Evolutionary conservation across 1,140 invertebrate species (phyloP), one percentile per base, ranked within the genome.

Genomic region (Gryllus bimaculatus): DNA sequence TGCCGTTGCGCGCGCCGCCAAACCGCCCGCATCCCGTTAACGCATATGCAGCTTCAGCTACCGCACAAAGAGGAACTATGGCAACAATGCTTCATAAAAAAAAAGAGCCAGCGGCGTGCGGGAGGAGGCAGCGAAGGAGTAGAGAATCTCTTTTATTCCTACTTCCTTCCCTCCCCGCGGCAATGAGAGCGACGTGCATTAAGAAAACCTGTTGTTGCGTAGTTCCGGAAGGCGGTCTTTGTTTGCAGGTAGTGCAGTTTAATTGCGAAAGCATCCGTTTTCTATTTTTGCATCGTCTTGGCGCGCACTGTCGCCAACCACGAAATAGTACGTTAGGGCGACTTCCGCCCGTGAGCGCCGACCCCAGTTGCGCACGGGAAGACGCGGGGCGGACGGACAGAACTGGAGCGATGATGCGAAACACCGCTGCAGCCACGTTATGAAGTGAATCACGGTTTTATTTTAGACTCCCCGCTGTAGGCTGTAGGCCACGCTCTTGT

Each of bases 101-200:
- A 66, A n/a, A n/a, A n/a, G n/a, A 7, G 54, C 26, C 26, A 39
- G 26, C 26, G 26, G 26, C 26, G 26, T 39, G 54, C 54, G 1
- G 18, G 54, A 66, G 54, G 54, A 66, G 18, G 18, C 26, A 39
- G 26, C 1, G 26, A 39, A 66, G 54, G 54, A 18, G 54, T 13
- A 66, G 54, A 66, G 54, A 66, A 18, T 66, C 54, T 66, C 54
- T 66, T 66, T 66, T 66, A 66, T 66, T 66, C 54, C 54, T 66
- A 10, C 54, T 66, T 18, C 54, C 18, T 18, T 39, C 26, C 10
- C 54, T 66, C 54, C 10, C 54, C 10, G 10, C 54, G 0, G 1
- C 54, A 2, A 1, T 3, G 10, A 18, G 54, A 10, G 7, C 10
- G 7, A 66, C 10, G 18, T 66, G 54, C 54, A 66, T 66, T 3